Percentiles rank a stretch among this genome's conserved stretches.
Evolutionary conservation across 2,888 invertebrate genomes (phyloP).

Genomic region (Melipona bicolor): DNA sequence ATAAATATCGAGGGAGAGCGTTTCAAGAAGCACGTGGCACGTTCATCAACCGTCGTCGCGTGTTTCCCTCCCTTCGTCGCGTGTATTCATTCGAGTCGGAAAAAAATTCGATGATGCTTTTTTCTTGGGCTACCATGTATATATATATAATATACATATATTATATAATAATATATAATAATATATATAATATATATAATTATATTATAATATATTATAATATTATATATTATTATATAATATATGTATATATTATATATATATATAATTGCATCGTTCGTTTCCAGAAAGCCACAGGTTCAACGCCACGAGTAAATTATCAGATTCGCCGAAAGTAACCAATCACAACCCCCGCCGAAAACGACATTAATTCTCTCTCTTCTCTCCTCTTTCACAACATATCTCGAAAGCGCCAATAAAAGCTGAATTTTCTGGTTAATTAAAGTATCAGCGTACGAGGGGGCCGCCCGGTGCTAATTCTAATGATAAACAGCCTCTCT

Average conservation of each 20-base stretch:
- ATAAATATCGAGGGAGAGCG: not conserved
- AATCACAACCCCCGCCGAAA: slow-evolving; percentile 4
- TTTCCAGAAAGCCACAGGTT: slow-evolving; percentile 15
- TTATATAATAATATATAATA: too few species aligned
- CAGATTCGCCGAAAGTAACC: not conserved
- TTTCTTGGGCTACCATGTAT: not conserved
- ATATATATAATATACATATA: too few species aligned
- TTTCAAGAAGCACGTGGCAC: slow-evolving; percentile 2
- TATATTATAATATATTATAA: too few species aligned
- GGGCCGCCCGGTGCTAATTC: not conserved
- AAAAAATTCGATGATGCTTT: slow-evolving; percentile 1
- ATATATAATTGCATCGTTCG: slow-evolving; percentile 3
- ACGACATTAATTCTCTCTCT: slow-evolving; percentile 2
- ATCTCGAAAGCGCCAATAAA: not conserved
- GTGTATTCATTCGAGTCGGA: not conserved
- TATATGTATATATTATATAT: too few species aligned
- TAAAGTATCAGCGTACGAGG: slow-evolving; percentile 5
- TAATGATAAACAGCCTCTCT: not conserved
- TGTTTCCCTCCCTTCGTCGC: not conserved
- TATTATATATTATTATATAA: too few species aligned
- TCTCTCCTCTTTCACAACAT: not conserved
- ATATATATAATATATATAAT: too few species aligned
- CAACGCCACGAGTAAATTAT: slow-evolving; percentile 17
- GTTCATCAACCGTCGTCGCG: slow-evolving; percentile 5
- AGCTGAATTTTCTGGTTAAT: slow-evolving; percentile 22